phyloP scores from a whole-genome alignment of 2,113 vertebrate genomes.

The Nanorana parkeri region DNA sequence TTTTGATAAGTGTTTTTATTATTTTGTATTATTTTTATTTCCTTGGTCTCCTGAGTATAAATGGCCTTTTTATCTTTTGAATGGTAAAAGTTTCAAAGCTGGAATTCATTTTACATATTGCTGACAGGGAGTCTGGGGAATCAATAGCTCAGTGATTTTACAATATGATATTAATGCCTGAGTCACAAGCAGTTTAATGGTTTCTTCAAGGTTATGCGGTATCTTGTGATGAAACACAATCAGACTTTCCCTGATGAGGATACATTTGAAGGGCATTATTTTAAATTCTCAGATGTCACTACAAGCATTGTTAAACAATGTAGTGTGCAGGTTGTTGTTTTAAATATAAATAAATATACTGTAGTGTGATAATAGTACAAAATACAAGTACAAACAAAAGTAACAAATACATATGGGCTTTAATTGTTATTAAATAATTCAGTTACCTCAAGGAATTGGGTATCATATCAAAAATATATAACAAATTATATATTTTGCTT shows the following conservation, averaged over 20 bases:
- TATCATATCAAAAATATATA: no score
- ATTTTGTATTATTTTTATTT: constrained; percentile 15
- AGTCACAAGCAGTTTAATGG: constrained; percentile 29
- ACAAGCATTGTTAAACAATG: background rate
- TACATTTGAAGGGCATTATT: constrained; percentile 6
- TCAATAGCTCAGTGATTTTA: constrained; percentile 51
- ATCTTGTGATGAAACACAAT: constrained; percentile 2
- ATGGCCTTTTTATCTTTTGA: background rate
- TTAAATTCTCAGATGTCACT: background rate
- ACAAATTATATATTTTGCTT: no score
- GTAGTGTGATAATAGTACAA: background rate
- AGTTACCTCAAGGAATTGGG: no score
- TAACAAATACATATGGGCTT: no score
- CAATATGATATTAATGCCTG: constrained; percentile 42
- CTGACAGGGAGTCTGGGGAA: constrained; percentile 27
- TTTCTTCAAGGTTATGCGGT: constrained; percentile 37
- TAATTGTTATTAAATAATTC: no score
- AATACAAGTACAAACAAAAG: no score
- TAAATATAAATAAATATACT: background rate
- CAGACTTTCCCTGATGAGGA: constrained; percentile 17
- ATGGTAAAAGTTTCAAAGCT: constrained; percentile 22
- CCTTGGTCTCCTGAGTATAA: constrained; percentile 5
- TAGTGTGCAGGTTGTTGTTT: background rate
- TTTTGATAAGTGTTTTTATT: constrained; percentile 16
- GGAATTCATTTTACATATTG: constrained; percentile 44